Percentiles rank a stretch among this genome's conserved stretches.
Evolutionary conservation across 2,113 vertebrate species (phyloP).

Genomic region (Pyrgilauda ruficollis): DNA sequence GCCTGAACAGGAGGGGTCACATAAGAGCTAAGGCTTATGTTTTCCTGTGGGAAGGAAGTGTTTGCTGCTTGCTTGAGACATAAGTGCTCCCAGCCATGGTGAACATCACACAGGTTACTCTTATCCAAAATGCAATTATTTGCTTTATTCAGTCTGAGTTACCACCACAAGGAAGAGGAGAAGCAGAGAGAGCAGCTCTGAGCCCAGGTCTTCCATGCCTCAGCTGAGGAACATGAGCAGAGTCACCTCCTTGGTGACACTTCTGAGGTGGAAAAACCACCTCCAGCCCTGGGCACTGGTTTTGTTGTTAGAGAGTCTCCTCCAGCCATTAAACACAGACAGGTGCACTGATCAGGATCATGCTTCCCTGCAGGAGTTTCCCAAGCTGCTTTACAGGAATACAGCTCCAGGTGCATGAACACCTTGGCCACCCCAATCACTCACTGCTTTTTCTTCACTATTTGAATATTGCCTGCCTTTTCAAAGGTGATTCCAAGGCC

Average conservation of each 20-base stretch:
- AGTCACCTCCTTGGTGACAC: not conserved
- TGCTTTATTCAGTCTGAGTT: not conserved
- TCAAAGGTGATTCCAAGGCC: conserved; percentile 30
- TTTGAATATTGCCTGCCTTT: not conserved
- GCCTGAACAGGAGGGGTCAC: not conserved
- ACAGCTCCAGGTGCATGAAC: not conserved
- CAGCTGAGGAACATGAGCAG: not conserved
- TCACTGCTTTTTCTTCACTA: not conserved
- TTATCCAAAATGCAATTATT: not conserved
- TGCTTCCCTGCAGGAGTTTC: not conserved
- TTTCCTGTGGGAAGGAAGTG: not conserved
- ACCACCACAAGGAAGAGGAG: not conserved
- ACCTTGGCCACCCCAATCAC: not conserved
- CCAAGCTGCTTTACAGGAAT: not conserved
- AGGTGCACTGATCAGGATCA: not conserved
- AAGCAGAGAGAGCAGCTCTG: not conserved
- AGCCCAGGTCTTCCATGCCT: not conserved
- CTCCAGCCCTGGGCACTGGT: not conserved
- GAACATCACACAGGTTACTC: not conserved
- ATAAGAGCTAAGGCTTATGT: not conserved
- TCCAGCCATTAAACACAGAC: not conserved
- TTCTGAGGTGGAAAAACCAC: not conserved
- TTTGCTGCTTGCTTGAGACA: not conserved
- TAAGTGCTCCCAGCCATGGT: not conserved
- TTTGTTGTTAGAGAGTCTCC: not conserved